These are phyloP conservation scores for Neogobius melanostomus DNA, from an alignment of 2,113 vertebrate genomes.

Conservation along the genomic window DNA sequence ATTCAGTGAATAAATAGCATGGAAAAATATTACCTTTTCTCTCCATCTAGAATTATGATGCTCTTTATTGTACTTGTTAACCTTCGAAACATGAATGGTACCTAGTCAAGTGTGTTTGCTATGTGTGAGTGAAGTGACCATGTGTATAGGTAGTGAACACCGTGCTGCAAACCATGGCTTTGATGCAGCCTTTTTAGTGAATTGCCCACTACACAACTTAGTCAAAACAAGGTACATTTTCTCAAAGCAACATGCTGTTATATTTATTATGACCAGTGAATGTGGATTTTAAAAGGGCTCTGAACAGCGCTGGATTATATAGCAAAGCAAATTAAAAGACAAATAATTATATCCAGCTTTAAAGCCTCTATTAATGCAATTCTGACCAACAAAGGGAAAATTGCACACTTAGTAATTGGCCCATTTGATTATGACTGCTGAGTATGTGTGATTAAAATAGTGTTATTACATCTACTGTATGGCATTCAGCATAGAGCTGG, in stretches of 20 bases:
- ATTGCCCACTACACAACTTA: constrained; percentile 21
- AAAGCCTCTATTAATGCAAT: constrained; percentile 61
- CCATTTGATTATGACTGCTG: constrained; percentile 66
- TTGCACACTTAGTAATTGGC: constrained; percentile 64
- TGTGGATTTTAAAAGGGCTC: constrained; percentile 15
- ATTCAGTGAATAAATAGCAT: no score
- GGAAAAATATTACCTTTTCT: no score
- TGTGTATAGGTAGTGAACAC: background rate
- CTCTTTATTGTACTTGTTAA: no score
- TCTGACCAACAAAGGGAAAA: constrained; percentile 59
- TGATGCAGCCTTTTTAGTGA: constrained; percentile 19
- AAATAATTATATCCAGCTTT: constrained; percentile 67
- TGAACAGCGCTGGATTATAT: constrained; percentile 54
- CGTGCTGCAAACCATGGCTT: background rate
- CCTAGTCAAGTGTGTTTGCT: no score
- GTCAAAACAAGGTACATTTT: constrained; percentile 23
- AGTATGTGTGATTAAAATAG: constrained; percentile 68
- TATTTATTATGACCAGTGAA: constrained; percentile 9
- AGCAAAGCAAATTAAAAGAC: constrained; percentile 54
- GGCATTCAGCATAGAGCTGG: constrained; percentile 46
- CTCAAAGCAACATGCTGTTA: constrained; percentile 15
- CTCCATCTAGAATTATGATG: no score
- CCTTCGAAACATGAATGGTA: no score
- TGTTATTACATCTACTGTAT: constrained; percentile 67
- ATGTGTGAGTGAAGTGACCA: no score